These are phyloP conservation scores for Aelia acuminata DNA, from an alignment of 2,888 invertebrate genomes.

Conservation along the genomic window DNA sequence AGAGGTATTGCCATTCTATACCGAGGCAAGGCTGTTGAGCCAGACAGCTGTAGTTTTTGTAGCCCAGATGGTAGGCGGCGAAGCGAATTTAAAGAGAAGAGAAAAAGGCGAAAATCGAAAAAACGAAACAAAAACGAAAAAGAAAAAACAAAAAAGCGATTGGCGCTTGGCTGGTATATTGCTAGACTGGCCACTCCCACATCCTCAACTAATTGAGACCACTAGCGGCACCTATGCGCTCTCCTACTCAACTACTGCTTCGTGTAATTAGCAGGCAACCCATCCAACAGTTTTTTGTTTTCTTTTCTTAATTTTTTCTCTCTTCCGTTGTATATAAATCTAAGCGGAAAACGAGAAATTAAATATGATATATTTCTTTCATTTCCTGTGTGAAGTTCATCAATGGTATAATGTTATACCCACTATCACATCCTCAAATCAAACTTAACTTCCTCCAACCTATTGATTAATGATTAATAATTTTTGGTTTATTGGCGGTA, in stretches of 20 bases:
- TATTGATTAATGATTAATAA: background rate
- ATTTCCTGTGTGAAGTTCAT: background rate
- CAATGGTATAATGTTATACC: background rate
- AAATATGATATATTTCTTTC: background rate
- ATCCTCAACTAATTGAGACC: slow-evolving; percentile 10
- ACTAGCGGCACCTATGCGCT: slow-evolving; percentile 5
- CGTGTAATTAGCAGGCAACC: background rate
- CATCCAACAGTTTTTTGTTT: background rate
- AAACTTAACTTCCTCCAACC: background rate
- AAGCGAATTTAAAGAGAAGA: slow-evolving; percentile 35
- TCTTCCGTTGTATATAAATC: background rate
- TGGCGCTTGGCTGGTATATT: no score
- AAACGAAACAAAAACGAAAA: no score
- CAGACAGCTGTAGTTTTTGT: slow-evolving; percentile 18
- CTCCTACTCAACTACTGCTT: background rate
- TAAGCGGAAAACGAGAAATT: background rate
- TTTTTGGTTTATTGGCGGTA: no score
- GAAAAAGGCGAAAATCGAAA: background rate
- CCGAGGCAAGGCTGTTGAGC: background rate
- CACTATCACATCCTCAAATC: background rate
- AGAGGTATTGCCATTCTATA: background rate
- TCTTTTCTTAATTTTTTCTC: background rate
- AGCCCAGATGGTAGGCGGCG: slow-evolving; percentile 13
- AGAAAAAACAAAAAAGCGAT: no score
- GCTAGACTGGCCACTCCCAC: slow-evolving; percentile 24